Conservation (phyloP, 2,113 vertebrate species). For the Lutjanus erythropterus region DNA sequence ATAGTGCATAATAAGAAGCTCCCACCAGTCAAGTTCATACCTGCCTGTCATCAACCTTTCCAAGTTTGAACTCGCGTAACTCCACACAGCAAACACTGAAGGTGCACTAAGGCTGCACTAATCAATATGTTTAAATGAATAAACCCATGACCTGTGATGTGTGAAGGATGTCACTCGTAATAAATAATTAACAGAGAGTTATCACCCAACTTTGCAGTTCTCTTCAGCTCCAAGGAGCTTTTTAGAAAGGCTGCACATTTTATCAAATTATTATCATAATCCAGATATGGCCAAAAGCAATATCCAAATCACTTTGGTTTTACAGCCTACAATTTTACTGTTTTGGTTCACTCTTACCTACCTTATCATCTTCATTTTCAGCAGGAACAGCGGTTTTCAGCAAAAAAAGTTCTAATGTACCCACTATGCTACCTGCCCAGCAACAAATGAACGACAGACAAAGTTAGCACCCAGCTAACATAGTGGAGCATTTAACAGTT, state of each 20-base stretch:
- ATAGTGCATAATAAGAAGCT: constrained; percentile 27
- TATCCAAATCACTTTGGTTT: neutral
- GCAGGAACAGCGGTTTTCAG: neutral
- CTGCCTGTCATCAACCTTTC: constrained; percentile 29
- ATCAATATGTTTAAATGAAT: neutral
- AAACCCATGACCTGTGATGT: neutral
- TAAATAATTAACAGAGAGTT: neutral
- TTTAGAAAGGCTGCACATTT: too few species aligned
- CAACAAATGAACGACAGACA: neutral
- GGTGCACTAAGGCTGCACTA: neutral
- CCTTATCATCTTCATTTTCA: neutral
- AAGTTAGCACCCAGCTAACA: neutral
- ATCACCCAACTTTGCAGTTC: neutral
- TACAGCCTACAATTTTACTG: neutral
- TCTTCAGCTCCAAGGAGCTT: too few species aligned
- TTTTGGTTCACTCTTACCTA: neutral
- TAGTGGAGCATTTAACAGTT: neutral
- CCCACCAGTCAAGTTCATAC: constrained; percentile 31
- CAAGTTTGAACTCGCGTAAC: neutral
- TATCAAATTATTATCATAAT: too few species aligned
- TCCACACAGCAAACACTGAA: neutral
- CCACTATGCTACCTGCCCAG: neutral
- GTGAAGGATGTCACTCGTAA: neutral
- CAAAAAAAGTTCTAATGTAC: neutral
- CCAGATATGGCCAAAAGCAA: too few species aligned